These are phyloP conservation scores for Miniopterus natalensis DNA, from an alignment of 2,113 vertebrate genomes.

Conservation along the genomic window DNA sequence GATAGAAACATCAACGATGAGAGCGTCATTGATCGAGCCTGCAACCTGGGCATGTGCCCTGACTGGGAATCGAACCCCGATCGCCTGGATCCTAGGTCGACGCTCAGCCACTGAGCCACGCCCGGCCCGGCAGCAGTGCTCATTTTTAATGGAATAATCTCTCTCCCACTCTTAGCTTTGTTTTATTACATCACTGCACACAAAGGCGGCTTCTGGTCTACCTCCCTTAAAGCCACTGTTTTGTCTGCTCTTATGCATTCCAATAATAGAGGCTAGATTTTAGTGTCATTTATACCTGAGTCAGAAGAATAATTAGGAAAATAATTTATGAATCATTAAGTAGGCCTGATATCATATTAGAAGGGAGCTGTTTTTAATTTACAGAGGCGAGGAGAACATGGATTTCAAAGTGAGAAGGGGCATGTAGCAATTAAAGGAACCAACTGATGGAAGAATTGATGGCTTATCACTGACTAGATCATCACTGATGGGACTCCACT, in stretches of 20 bases:
- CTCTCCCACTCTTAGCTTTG: not conserved
- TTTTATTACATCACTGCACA: not conserved
- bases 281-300: constrained; percentile 82
- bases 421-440: constrained; percentile 73
- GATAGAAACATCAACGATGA: no score
- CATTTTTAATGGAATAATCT: not conserved
- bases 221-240: constrained; percentile 60
- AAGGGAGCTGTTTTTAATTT: constrained; percentile 83
- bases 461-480: constrained; percentile 33
- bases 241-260: constrained; percentile 68
- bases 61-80: no score
- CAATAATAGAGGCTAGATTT: constrained; percentile 80
- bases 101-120: no score
- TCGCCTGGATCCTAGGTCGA: no score
- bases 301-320: constrained; percentile 86
- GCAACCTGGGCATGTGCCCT: no score
- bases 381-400: constrained; percentile 60
- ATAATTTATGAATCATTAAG: constrained; percentile 88
- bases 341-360: constrained; percentile 74
- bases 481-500: constrained; percentile 14
- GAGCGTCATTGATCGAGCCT: no score
- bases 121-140: not conserved
- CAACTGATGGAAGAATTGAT: constrained; percentile 62
- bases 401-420: constrained; percentile 63
- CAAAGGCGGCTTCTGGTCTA: constrained; percentile 53